Percentiles rank a stretch among this genome's conserved stretches.
Conservation (phyloP, 2,888 invertebrate species). For the Aporophyla nigra region DNA sequence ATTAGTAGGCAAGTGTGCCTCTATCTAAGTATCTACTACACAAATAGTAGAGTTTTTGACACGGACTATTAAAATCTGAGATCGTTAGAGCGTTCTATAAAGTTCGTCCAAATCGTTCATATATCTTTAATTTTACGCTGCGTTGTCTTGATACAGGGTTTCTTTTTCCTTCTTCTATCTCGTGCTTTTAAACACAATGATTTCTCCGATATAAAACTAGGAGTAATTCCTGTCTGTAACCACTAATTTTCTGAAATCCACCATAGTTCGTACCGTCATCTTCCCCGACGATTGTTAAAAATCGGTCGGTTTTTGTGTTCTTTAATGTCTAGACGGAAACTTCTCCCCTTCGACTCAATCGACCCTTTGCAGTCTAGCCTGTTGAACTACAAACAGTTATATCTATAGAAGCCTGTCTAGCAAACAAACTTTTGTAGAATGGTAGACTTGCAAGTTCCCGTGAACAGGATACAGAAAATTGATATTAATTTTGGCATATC, state of each 20-base stretch:
- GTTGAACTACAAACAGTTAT: background rate
- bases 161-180: background rate
- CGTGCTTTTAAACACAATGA: background rate
- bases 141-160: background rate
- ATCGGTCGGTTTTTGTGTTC: slow-evolving; percentile 11
- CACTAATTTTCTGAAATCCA: too few species aligned
- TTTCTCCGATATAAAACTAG: background rate
- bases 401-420: background rate
- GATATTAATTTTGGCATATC: background rate
- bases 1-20: too few species aligned
- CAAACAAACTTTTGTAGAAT: background rate
- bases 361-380: slow-evolving; percentile 4
- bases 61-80: background rate
- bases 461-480: background rate
- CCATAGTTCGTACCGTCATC: background rate
- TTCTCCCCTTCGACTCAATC: background rate
- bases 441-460: background rate
- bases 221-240: background rate
- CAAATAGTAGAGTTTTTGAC: background rate
- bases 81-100: background rate
- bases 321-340: slow-evolving; percentile 42
- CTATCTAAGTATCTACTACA: too few species aligned
- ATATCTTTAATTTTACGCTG: background rate
- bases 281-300: background rate
- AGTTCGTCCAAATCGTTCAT: too few species aligned